Conservation (phyloP, 1,140 invertebrate genomes). For the Caenorhabditis latens region DNA sequence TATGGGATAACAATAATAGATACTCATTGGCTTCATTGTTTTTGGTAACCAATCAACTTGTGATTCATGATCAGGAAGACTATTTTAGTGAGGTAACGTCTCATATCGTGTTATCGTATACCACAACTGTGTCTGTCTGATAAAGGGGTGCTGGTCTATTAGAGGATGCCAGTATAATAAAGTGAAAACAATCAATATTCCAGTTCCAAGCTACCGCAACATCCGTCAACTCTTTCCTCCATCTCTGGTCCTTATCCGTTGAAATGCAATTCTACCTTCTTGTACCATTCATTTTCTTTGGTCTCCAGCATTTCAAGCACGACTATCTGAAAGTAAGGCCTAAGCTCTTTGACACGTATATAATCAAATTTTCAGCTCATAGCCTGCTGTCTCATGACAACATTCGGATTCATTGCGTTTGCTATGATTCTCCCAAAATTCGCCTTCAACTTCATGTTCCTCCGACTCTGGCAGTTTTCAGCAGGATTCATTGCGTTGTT, state of each 20-base stretch:
- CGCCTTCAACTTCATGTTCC: constrained; percentile 42
- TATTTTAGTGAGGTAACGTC: neutral
- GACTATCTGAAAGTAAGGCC: neutral
- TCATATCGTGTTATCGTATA: too few species aligned
- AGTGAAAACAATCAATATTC: neutral
- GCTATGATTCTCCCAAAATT: neutral
- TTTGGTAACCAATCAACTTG: constrained; percentile 14
- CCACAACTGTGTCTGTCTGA: too few species aligned
- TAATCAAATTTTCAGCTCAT: neutral
- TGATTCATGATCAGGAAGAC: constrained; percentile 1
- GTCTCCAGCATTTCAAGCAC: neutral
- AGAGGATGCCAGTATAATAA: too few species aligned
- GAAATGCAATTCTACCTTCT: constrained; percentile 40
- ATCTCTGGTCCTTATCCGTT: constrained; percentile 31
- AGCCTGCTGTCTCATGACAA: neutral
- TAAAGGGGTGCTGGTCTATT: too few species aligned
- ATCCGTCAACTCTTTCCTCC: constrained; percentile 3
- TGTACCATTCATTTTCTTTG: constrained; percentile 35
- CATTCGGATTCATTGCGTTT: neutral
- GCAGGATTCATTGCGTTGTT: constrained; percentile 42
- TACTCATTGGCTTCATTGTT: constrained; percentile 9
- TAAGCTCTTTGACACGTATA: neutral
- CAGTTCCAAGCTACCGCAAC: neutral
- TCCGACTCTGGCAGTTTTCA: constrained; percentile 45
- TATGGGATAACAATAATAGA: constrained; percentile 1